Evolutionary conservation across 1,140 invertebrate species (phyloP).

Genomic region (Drosophila navojoa): DNA sequence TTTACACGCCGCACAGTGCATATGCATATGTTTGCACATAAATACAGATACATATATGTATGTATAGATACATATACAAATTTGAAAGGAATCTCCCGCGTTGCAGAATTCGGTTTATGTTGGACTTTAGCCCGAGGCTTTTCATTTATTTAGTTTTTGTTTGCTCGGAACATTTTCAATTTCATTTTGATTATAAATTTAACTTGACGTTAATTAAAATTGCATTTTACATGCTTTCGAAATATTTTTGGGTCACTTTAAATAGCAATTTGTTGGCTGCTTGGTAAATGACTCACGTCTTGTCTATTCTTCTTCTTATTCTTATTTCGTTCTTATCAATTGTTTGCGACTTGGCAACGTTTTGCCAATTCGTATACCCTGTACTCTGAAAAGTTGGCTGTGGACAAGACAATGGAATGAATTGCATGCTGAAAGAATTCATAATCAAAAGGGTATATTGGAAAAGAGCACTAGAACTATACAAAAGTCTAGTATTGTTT

Average conservation of each 20-base stretch:
- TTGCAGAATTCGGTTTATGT: slow-evolving; percentile 35
- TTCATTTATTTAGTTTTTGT: not conserved
- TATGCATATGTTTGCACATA: slow-evolving; percentile 10
- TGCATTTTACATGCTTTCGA: slow-evolving; percentile 48
- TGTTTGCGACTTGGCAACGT: slow-evolving; percentile 52
- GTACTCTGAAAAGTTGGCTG: not conserved
- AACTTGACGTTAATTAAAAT: slow-evolving; percentile 61
- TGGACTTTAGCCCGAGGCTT: slow-evolving; percentile 26
- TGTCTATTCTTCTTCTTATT: slow-evolving; percentile 30
- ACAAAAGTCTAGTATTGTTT: too few species aligned
- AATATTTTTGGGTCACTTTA: slow-evolving; percentile 49
- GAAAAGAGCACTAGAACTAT: too few species aligned
- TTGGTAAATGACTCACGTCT: slow-evolving; percentile 67
- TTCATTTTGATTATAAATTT: slow-evolving; percentile 37
- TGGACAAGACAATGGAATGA: too few species aligned
- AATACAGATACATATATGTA: slow-evolving; percentile 4
- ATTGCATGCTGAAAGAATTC: too few species aligned
- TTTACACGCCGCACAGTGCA: slow-evolving; percentile 59
- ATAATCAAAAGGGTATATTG: too few species aligned
- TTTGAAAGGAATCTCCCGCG: slow-evolving; percentile 54
- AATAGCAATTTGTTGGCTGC: slow-evolving; percentile 49
- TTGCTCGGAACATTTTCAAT: slow-evolving; percentile 22
- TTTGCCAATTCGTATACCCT: slow-evolving; percentile 29
- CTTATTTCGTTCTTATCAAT: slow-evolving; percentile 50
- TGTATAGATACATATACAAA: slow-evolving; percentile 23